Conservation (phyloP, 2,113 vertebrate genomes). For the Benitochromis conjunctus region DNA sequence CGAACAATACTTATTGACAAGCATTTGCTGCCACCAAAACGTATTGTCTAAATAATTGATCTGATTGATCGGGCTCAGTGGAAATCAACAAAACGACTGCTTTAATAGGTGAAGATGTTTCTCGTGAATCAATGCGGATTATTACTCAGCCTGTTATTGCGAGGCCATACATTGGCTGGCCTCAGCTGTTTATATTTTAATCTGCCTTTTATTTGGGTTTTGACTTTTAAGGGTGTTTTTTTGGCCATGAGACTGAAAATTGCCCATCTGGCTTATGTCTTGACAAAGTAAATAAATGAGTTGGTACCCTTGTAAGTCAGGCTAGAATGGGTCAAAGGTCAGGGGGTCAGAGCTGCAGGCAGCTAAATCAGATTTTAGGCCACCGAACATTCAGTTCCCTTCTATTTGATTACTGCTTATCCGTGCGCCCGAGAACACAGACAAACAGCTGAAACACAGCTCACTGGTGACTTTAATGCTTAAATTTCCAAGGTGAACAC, state of each 20-base stretch:
- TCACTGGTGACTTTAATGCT: not conserved
- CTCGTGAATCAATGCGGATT: conserved; percentile 40
- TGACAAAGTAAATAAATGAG: conserved; percentile 71
- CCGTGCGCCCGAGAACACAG: conserved; percentile 40
- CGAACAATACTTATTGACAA: conserved; percentile 24
- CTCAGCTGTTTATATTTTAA: conserved; percentile 53
- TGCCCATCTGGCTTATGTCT: conserved; percentile 65
- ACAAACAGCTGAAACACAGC: not conserved
- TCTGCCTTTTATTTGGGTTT: conserved; percentile 56
- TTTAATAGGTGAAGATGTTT: conserved; percentile 46
- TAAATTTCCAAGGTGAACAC: conserved; percentile 26
- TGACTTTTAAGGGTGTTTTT: conserved; percentile 30
- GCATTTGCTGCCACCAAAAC: conserved; percentile 7
- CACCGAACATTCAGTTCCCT: conserved; percentile 48
- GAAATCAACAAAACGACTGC: conserved; percentile 29
- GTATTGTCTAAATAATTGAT: conserved; percentile 60
- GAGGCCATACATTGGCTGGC: not conserved
- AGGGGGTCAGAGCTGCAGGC: conserved; percentile 59
- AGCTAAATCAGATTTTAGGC: conserved; percentile 72
- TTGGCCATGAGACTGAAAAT: conserved; percentile 30
- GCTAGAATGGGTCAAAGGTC: conserved; percentile 68
- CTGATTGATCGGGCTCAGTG: conserved; percentile 26
- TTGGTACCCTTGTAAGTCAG: conserved; percentile 28
- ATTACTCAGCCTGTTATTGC: conserved; percentile 20
- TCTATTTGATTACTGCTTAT: conserved; percentile 69